Percentiles rank a stretch among this genome's conserved stretches.
phyloP scores from a whole-genome alignment of 2,797 vertebrate genomes.

The Pipistrellus kuhlii region DNA sequence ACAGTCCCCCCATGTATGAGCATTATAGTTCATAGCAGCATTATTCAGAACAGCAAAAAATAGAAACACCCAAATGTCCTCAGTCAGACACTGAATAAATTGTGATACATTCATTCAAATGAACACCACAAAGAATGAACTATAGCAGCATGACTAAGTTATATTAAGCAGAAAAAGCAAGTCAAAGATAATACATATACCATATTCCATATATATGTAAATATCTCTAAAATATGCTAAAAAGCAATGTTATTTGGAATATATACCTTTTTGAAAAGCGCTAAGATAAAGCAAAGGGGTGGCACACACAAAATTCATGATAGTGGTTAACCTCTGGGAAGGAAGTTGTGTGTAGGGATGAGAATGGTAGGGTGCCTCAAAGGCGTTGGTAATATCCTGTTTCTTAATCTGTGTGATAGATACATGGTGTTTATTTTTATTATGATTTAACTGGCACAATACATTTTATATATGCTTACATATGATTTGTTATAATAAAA shows the following conservation, averaged over 20 bases:
- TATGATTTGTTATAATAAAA: constrained; percentile 7
- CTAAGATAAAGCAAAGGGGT: not conserved
- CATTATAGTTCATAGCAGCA: not conserved
- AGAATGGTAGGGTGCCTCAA: not conserved
- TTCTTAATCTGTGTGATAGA: constrained; percentile 1
- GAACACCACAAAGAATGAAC: constrained; percentile 33
- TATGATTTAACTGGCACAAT: not conserved
- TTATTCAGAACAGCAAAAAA: constrained; percentile 44
- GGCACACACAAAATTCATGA: not conserved
- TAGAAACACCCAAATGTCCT: constrained; percentile 37
- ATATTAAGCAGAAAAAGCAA: not conserved
- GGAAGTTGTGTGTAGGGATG: not conserved
- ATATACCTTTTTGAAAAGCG: not conserved
- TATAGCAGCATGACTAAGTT: not conserved
- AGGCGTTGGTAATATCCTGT: not conserved
- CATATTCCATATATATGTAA: not conserved
- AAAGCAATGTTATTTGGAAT: not conserved
- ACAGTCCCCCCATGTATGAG: not conserved
- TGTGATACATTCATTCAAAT: constrained; percentile 47
- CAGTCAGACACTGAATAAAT: constrained; percentile 5
- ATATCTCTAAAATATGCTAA: not conserved
- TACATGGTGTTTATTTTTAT: not conserved
- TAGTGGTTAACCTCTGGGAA: not conserved
- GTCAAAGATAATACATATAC: not conserved
- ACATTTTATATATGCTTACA: not conserved